Conservation (phyloP, 2,113 vertebrate genomes). For the Ivindomyrus marchei region DNA sequence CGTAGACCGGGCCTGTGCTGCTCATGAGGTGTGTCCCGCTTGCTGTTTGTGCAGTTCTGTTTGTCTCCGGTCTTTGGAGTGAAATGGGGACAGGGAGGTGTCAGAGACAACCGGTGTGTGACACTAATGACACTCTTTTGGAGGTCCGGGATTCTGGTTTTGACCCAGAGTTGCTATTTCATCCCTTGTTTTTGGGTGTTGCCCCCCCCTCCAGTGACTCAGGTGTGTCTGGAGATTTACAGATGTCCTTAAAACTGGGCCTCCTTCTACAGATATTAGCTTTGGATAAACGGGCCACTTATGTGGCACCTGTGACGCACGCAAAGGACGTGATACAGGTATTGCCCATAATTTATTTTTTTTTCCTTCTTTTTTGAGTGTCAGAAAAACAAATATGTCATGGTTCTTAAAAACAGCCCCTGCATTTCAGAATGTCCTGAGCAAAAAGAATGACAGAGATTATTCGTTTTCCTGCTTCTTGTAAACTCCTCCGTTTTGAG, state of each 20-base stretch:
- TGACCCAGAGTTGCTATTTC: neutral
- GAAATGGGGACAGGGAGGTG: constrained; percentile 41
- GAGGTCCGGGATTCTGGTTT: neutral
- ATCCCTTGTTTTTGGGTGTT: neutral
- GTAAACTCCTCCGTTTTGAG: neutral
- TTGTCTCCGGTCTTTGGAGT: constrained; percentile 16
- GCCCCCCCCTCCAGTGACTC: neutral
- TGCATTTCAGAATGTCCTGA: neutral
- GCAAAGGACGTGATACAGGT: neutral
- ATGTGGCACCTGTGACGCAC: neutral
- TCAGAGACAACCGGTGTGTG: constrained; percentile 19
- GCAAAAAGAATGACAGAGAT: neutral
- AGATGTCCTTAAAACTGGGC: neutral
- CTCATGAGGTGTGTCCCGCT: constrained; percentile 19
- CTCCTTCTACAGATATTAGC: neutral
- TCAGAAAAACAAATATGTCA: neutral
- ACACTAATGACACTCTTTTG: neutral
- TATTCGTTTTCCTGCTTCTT: neutral
- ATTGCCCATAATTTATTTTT: neutral
- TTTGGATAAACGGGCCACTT: neutral
- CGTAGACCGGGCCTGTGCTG: constrained; percentile 31
- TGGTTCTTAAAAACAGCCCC: neutral
- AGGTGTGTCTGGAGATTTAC: constrained; percentile 35
- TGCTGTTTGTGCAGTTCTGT: neutral
- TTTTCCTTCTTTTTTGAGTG: neutral